Evolutionary conservation across 2,113 vertebrate genomes (phyloP), one percentile per base, ranked within the genome.

Genomic region (Oxyura jamaicensis): DNA sequence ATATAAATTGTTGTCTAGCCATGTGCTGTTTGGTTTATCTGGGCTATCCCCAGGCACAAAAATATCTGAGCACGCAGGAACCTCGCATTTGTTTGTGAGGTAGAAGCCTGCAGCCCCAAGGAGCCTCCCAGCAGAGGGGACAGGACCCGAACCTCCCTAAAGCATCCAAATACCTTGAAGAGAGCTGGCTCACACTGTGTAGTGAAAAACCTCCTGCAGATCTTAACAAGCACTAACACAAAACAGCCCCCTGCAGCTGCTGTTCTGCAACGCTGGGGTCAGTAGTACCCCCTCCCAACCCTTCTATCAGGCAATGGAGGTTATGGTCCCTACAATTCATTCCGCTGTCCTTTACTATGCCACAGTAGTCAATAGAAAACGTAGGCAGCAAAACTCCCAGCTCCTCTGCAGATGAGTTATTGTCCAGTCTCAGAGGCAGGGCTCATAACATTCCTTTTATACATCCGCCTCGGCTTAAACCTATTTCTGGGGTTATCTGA

Each of bases 371-470:
- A 71, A 66, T 0, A 71, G 75, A 39, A 77, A 71, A 88, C 0
- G 4, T 14, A 35, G 71, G 55, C 13, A 74, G 22, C 29, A 75
- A 52, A 90, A 52, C 35, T 78, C 79, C 31, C 36, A 42, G 41
- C 68, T 71, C 59, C 20, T 67, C 90, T 74, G 56, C 39, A 20
- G 52, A 15, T 68, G 80, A 93, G 20, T 95, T 91, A 68, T 25
- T 77, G 39, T 52, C 55, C 62, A 18, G 19, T 72, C 69, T 90
- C 0, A 0, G 62, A 75, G 62, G 60, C 58, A 90, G 62, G 72
- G 69, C 84, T 91, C n/a, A 1, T 83, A 95, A 77, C 67, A 14
- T 79, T 95, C 59, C 79, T 73, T 88, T 78, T 74, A 88, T n/a
- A 83, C 60, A 60, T 58, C 69, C 2, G 0, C 59, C 44, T 81